Evolutionary conservation across 2,797 vertebrate species (phyloP), one percentile per base, ranked within the genome.

Genomic region (Parauchenoglanis ngamensis): DNA sequence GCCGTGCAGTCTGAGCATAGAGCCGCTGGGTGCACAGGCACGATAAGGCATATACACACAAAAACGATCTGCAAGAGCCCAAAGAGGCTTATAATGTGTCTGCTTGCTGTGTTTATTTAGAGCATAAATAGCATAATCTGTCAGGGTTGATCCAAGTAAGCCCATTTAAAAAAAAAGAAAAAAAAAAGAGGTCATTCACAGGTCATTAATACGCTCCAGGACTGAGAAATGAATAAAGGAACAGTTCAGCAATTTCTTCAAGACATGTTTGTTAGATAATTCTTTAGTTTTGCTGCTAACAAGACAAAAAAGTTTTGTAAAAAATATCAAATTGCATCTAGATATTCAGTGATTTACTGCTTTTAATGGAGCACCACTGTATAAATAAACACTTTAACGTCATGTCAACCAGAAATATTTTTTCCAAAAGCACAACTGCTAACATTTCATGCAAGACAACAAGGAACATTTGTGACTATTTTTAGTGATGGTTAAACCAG

Each of bases 11-110:
- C 91, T 90, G 78, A 70, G 73, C 86, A 59, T 44, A 35, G n/a
- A 90, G 85, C 85, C 10, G 2, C 87, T 46, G 85, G 87, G 88
- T 21, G 83, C 83, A 87, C 76, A 88, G 85, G 81, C 81, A 85
- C 31, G 90, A 93, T 92, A 91, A 93, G 87, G 88, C 88, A 79
- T 83, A 78, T 83, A 86, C 72, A 84, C 59, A 83, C 77, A 80
- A 23, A 80, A 80, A 40, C 49, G 2, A 28, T 28, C 49, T n/a
- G 8, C 19, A 11, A 82, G 40, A 57, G 31, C 35, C 49, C 21
- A 82, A 83, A 73, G 44, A 31, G 68, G 68, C n/a, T 52, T 82
- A 49, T 17, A 82, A 82, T 67, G 61, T 52, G 80, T 82, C 44
- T 65, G 80, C n/a, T 28, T 28, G 21, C 57, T 49, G 61, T 28